phyloP scores from a whole-genome alignment of 2,797 vertebrate genomes.

The Astyanax mexicanus region DNA sequence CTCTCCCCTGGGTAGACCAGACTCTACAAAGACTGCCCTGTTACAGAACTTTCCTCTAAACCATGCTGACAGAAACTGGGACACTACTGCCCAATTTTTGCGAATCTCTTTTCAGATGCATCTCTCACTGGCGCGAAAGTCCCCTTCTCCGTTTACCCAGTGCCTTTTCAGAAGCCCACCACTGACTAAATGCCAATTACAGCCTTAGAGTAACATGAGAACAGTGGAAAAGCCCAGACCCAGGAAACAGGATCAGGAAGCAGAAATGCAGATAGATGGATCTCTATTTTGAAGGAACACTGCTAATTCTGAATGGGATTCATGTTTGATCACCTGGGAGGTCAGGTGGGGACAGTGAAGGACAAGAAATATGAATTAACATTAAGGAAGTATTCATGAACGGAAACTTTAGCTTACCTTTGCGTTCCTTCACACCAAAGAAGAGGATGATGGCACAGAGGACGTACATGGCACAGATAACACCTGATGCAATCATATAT shows the following conservation, averaged over 20 bases:
- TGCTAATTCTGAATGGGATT: background rate
- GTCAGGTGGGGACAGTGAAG: background rate
- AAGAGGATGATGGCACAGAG: slow-evolving; percentile 84
- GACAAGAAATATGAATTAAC: background rate
- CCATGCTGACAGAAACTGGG: background rate
- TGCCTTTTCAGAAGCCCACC: slow-evolving; percentile 17
- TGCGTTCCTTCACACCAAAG: slow-evolving; percentile 86
- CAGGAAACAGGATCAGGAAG: background rate
- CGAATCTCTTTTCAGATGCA: slow-evolving; percentile 11
- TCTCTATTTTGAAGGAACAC: background rate
- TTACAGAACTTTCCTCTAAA: slow-evolving; percentile 5
- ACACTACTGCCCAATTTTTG: slow-evolving; percentile 17
- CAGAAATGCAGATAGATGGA: background rate
- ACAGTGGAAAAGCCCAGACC: slow-evolving; percentile 27
- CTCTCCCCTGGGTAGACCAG: slow-evolving; percentile 2
- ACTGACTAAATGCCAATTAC: slow-evolving; percentile 21
- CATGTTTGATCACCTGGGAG: background rate
- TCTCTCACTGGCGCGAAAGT: slow-evolving; percentile 19
- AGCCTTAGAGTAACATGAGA: slow-evolving; percentile 38
- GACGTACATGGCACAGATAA: slow-evolving; percentile 88
- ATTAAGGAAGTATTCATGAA: background rate
- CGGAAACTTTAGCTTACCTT: slow-evolving; percentile 77
- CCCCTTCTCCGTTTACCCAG: slow-evolving; percentile 9
- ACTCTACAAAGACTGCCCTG: slow-evolving; percentile 36
- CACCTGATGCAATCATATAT: slow-evolving; percentile 89